Conservation (phyloP, 1,140 invertebrate genomes). For the Coptotermes formosanus region DNA sequence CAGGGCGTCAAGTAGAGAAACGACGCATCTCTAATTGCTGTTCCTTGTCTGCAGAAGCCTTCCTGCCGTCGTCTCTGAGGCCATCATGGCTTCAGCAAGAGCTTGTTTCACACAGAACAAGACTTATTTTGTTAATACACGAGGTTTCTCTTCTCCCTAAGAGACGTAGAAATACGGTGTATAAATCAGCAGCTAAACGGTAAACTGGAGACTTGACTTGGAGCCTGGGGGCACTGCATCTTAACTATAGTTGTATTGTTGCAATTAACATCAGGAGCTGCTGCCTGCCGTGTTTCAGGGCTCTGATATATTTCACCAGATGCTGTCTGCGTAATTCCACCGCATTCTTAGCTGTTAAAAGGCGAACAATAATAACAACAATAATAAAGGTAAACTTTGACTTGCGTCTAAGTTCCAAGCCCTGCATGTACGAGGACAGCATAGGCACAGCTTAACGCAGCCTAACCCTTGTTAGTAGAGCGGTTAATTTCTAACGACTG, state of each 20-base stretch:
- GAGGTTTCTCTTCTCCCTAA: neutral
- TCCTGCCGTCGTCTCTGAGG: neutral
- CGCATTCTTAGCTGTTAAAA: neutral
- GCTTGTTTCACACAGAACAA: neutral
- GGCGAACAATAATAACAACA: no score
- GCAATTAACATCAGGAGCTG: neutral
- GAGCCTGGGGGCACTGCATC: conserved; percentile 12
- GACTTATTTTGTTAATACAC: conserved; percentile 8
- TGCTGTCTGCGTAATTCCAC: neutral
- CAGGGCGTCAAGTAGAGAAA: neutral
- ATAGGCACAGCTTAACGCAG: no score
- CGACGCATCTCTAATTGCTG: neutral
- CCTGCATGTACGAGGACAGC: neutral
- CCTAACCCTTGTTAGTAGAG: no score
- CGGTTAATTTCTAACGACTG: no score
- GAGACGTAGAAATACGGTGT: conserved; percentile 23
- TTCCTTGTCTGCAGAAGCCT: neutral
- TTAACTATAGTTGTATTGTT: conserved; percentile 21
- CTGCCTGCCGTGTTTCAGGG: neutral
- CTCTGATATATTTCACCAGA: neutral
- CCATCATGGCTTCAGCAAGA: neutral
- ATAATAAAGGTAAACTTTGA: no score
- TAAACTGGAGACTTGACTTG: conserved; percentile 25
- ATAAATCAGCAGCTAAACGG: conserved; percentile 24
- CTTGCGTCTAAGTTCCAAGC: neutral